Conservation (phyloP, 2,113 vertebrate genomes). For the Lethenteron camtschaticum region DNA sequence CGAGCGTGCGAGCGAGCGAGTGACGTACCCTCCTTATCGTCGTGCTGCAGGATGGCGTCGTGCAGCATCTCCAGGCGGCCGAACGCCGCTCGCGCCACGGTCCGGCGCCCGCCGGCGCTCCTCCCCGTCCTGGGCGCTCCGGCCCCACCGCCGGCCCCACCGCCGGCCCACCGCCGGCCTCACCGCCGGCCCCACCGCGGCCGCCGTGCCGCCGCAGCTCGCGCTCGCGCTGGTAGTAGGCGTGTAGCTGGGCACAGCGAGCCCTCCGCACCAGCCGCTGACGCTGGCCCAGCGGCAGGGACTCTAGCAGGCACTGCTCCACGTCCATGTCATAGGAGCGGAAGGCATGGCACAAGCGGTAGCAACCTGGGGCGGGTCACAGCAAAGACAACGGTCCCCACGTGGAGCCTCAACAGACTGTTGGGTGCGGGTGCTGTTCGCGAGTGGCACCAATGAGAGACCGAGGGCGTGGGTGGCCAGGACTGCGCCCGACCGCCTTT, state of each 20-base stretch:
- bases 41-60: slow-evolving; percentile 49
- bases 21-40: slow-evolving; percentile 64
- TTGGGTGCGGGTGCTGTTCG: too few species aligned
- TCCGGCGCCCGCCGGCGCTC: slow-evolving; percentile 20
- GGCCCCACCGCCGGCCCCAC: too few species aligned
- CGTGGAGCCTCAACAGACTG: too few species aligned
- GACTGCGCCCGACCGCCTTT: too few species aligned
- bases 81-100: slow-evolving; percentile 37
- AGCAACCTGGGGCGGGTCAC: slow-evolving; percentile 41
- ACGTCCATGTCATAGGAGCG: slow-evolving; percentile 93
- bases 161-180: too few species aligned
- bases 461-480: too few species aligned
- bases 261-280: slow-evolving; percentile 72
- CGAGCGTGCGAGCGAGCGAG: too few species aligned
- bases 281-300: slow-evolving; percentile 66
- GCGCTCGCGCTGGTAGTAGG: slow-evolving; percentile 66
- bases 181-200: too few species aligned
- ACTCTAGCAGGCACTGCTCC: slow-evolving; percentile 93
- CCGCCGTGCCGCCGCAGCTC: slow-evolving; percentile 14
- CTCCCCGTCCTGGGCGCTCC: slow-evolving; percentile 29
- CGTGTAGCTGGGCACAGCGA: slow-evolving; percentile 71
- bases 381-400: too few species aligned
- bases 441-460: too few species aligned
- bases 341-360: slow-evolving; percentile 91
- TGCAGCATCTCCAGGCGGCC: slow-evolving; percentile 31